These are phyloP conservation scores for Fundulus diaphanus DNA, from an alignment of 2,797 vertebrate genomes.

Conservation along the genomic window DNA sequence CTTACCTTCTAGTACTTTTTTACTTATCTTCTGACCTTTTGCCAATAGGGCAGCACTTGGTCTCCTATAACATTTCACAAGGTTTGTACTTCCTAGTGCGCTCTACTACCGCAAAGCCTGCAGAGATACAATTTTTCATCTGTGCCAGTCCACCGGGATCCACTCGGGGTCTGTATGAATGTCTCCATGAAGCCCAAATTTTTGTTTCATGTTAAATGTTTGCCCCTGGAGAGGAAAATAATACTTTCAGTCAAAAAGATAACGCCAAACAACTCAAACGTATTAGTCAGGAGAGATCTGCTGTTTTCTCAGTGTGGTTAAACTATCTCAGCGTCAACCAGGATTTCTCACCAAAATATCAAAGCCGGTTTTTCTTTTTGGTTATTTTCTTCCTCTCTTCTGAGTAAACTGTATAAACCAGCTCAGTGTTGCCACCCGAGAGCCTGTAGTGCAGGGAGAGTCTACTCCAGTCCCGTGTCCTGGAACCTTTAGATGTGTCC, in stretches of 20 bases:
- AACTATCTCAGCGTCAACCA: neutral
- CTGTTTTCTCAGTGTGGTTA: neutral
- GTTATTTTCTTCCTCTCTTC: neutral
- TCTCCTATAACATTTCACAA: neutral
- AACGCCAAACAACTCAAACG: neutral
- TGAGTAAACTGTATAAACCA: neutral
- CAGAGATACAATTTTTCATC: neutral
- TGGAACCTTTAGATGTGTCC: too few relatives aligned
- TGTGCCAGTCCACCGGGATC: neutral
- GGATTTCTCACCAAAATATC: too few relatives aligned
- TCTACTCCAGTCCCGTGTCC: too few relatives aligned
- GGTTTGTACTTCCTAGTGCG: neutral
- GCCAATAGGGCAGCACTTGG: neutral
- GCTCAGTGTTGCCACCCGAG: neutral
- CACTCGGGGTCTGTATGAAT: neutral
- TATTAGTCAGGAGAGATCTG: neutral
- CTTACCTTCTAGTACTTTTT: neutral
- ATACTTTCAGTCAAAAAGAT: neutral
- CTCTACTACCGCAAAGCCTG: neutral
- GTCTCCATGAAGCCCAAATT: neutral
- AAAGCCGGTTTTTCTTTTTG: neutral
- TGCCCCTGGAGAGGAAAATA: neutral
- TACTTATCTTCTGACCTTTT: neutral
- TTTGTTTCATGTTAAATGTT: neutral
- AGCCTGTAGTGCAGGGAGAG: too few relatives aligned